Base-by-base conservation (phyloP, 1,140 invertebrate species). In the Argopecten irradians region DNA sequence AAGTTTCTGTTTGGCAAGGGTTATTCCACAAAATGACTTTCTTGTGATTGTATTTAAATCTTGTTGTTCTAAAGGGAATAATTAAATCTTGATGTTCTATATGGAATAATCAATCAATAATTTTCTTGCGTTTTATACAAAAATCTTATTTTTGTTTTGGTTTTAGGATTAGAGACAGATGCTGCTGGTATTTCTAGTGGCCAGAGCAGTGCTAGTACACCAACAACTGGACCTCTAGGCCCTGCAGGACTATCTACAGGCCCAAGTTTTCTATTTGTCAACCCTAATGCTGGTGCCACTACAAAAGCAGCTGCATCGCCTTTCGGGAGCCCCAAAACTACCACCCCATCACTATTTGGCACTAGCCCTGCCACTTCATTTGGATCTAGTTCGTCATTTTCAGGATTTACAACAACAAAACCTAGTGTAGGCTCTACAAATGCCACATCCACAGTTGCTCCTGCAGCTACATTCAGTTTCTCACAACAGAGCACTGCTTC, bases 261-360 rank as follows among this genome's bases (percentile, higher is more conserved):
- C 55, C 83, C 46, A 34, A 85, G 87, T 19, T 83, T 86, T 16
- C 71, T 89, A 41, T 88, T 89, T 82, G 16, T 35, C 32, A 71
- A 35, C 11, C 82, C 84, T 34, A 91, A 89, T 22, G 32, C 34
- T 8, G 83, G 89, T 82, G 83, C 91, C 16, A 85, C 46, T 35
- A 55, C 87, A 35, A 84, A 86, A 34, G 36, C 84, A 83, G 36
- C 85, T 82, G 19, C 87, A 43, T 87, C 87, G 28, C 32, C 87
- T 41, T 83, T 55, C 36, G 82, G 82, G 28, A 83, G 36, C 39
- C 87, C 86, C 1, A 83, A 35, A 34, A 85, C 85, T 34, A 83
- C 84, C 46, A 14, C 85, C 7, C 34, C 89, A 34, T 36, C 55
- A 9, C 2, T 39, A 28, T n/a, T 82, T 82, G 84, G 55, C 43